These are phyloP conservation scores for Dolomedes plantarius DNA, from an alignment of 2,888 invertebrate species.

Conservation along the genomic window DNA sequence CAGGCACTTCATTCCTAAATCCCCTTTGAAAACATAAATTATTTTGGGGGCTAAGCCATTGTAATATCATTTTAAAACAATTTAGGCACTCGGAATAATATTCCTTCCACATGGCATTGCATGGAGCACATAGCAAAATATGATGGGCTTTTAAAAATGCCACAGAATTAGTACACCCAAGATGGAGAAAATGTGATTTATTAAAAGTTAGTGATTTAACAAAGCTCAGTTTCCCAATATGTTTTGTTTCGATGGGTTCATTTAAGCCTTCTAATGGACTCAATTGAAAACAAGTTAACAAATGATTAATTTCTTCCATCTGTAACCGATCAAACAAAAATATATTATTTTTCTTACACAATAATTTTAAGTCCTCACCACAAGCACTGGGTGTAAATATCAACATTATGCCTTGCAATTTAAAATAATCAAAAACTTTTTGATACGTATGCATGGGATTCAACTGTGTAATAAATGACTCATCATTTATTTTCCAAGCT, in stretches of 20 bases:
- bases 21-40: neutral
- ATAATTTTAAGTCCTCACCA: neutral
- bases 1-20: neutral
- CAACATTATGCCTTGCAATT: neutral
- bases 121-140: slow-evolving; percentile 28
- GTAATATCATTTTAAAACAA: slow-evolving; percentile 31
- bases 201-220: neutral
- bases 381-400: slow-evolving; percentile 20
- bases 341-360: slow-evolving; percentile 1
- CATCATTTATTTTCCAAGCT: neutral
- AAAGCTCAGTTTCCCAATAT: slow-evolving; percentile 4
- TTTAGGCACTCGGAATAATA: slow-evolving; percentile 36
- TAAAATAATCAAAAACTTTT: neutral
- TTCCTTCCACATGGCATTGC: slow-evolving; percentile 29
- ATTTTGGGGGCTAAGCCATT: slow-evolving; percentile 16
- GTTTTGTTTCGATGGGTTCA: neutral
- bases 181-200: neutral
- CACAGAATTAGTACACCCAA: neutral
- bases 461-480: neutral
- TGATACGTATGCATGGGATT: neutral
- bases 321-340: neutral
- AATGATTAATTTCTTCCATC: slow-evolving; percentile 20
- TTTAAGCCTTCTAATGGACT: slow-evolving; percentile 15
- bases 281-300: neutral
- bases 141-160: slow-evolving; percentile 10